A percentile compares a stretch with the other conserved stretches of the same genome.
Conservation (phyloP, 2,888 invertebrate species). For the Chesias legatella region DNA sequence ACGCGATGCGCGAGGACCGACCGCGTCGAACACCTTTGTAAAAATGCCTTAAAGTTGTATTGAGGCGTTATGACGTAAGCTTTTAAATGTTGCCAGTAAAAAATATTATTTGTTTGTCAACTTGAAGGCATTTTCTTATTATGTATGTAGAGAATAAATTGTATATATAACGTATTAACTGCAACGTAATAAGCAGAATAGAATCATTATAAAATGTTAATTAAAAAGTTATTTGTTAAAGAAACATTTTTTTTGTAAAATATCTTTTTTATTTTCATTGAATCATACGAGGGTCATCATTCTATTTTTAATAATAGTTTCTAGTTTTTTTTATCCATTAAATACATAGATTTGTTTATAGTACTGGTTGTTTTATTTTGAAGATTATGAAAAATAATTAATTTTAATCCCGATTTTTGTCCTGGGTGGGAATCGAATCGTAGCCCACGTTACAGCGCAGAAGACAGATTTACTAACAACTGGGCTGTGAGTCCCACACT, state of each 20-base stretch:
- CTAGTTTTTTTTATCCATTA: slow-evolving; percentile 73
- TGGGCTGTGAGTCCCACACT: too few species aligned
- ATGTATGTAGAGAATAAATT: slow-evolving; percentile 28
- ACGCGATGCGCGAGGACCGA: too few species aligned
- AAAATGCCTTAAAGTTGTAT: slow-evolving; percentile 23
- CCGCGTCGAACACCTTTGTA: too few species aligned
- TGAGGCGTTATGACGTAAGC: slow-evolving; percentile 18
- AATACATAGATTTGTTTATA: slow-evolving; percentile 61
- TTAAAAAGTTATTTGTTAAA: slow-evolving; percentile 41
- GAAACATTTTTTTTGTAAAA: slow-evolving; percentile 44
- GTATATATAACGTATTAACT: slow-evolving; percentile 41
- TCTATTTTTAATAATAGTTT: slow-evolving; percentile 52
- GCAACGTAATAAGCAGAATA: slow-evolving; percentile 36
- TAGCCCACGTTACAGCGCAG: too few species aligned
- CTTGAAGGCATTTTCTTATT: slow-evolving; percentile 25
- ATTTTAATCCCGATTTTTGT: too few species aligned
- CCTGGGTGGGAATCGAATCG: too few species aligned
- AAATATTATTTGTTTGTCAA: slow-evolving; percentile 11
- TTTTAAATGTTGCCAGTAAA: slow-evolving; percentile 25
- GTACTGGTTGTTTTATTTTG: slow-evolving; percentile 33
- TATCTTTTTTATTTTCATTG: slow-evolving; percentile 43
- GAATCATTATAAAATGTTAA: slow-evolving; percentile 29
- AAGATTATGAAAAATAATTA: too few species aligned
- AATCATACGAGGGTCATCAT: slow-evolving; percentile 42
- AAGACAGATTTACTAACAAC: too few species aligned